Percentiles rank a stretch among this genome's conserved stretches.
These are phyloP conservation scores for Eulemur macaco DNA, from an alignment of 2,113 vertebrate genomes.

Conservation along the genomic window DNA sequence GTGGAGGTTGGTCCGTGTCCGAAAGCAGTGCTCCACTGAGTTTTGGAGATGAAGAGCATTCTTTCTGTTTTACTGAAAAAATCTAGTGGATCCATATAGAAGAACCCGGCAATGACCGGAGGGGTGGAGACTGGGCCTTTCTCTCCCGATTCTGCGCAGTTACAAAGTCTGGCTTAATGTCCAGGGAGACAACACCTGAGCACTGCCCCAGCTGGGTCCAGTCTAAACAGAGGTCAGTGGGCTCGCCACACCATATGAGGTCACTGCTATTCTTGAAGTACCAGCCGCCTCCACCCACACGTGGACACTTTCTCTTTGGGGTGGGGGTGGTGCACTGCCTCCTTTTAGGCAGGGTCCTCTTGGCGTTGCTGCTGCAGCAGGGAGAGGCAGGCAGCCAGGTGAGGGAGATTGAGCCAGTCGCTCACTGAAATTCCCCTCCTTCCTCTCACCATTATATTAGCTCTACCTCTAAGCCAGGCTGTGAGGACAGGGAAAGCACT, in stretches of 20 bases:
- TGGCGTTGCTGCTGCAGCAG: neutral
- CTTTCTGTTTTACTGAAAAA: neutral
- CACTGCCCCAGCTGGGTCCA: neutral
- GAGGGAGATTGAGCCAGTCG: rapidly evolving
- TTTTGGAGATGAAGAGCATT: neutral
- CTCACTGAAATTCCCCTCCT: neutral
- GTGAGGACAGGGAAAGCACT: neutral
- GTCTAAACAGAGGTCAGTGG: neutral
- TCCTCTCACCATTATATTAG: too few species aligned
- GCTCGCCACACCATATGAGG: rapidly evolving
- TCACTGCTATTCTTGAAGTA: neutral
- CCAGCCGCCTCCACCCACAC: neutral
- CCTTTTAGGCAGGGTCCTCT: neutral
- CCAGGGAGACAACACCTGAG: too few species aligned
- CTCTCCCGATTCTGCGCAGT: neutral
- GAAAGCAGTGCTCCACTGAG: neutral
- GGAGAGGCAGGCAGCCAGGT: too few species aligned
- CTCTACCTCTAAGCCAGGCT: neutral
- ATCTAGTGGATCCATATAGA: neutral
- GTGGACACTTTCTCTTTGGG: neutral
- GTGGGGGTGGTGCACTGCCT: neutral
- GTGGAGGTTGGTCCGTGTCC: neutral
- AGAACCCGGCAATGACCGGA: neutral
- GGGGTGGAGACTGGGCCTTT: neutral
- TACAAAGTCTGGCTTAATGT: neutral